Base-by-base conservation (phyloP, 2,888 invertebrate genomes). In the Ichneumon xanthorius region DNA sequence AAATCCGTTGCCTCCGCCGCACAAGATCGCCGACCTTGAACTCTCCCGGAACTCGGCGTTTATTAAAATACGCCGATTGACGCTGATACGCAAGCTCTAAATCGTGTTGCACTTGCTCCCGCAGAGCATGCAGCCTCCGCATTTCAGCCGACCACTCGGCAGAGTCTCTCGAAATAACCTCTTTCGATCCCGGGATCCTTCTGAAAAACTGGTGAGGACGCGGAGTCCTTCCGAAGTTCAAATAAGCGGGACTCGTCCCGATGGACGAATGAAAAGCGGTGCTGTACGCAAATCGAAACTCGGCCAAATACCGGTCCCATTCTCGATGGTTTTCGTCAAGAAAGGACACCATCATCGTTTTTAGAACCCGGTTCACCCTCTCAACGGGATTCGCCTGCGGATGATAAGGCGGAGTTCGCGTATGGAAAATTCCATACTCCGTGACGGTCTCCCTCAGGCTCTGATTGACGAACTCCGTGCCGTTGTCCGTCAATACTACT, bases 221-320 rank as follows among this genome's bases (percentile, higher is more conserved):
- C 16, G 63, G 16, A 40, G 75, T 68, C 1, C 78, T 37, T 14
- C 79, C 84, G 16, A 86, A 78, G 50, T 86, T 86, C 0, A 88
- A 55, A 26, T 84, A 87, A 3, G 72, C 85, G 0, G 88, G 88
- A 11, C 80, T 67, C 19, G 50, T 75, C 48, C 83, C 82, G 9
- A 84, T 86, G 0, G 78, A 80, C 9, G 80, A 78, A 58, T 85
- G 84, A 9, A 22, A 48, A 2, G 89, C 86, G 2, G 89, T 88
- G 14, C 84, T 71, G 1, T 87, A n/a, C 6, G 89, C 88, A 55
- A 82, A 88, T 4, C 65, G 75, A 16, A 89, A 68, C 53, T 88
- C 68, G 0, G 75, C 63, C 0, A 89, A 26, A 48, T 88, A 73
- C n/a, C n/a, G n/a, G n/a, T n/a, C n/a, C n/a, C n/a, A n/a, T n/a